Base-by-base conservation (phyloP, 2,797 vertebrate genomes). In the Mormyrus proboscirostris region DNA sequence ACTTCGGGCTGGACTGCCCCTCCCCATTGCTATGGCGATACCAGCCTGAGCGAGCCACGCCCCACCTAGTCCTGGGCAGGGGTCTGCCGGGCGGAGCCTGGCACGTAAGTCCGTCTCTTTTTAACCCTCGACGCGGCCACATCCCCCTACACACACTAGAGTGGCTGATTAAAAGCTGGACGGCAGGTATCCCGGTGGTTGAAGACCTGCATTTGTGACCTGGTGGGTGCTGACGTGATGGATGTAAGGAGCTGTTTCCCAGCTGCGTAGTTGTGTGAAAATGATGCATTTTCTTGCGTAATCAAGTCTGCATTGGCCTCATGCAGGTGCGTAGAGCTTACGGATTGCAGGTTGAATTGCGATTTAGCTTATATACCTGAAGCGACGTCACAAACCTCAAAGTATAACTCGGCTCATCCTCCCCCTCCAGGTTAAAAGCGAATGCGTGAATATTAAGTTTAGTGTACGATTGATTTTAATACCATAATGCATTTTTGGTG, bases 81-180 rank as follows among this genome's bases (percentile, higher is more conserved):
- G 96, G 96, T 0, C 95, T 94, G 0, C 96, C 96, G 0, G 96
- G 96, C 38, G 96, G 96, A 76, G 95, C 96, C 59, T 97, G 96
- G 96, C 96, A 97, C 92, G 96, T 97, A 93, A 14, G 96, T 38
- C 12, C 1, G 2, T 76, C 16, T 92, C 16, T 33, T 82, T 5
- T 49, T 33, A 22, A 59, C 19, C 6, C 16, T 4, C 4, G 16
- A 19, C 5, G 4, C 1, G 19, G 16, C 3, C 4, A 16, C 53
- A 6, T 2, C n/a, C 51, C 25, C 62, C 2, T 29, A 4, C 25
- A 33, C 10, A 33, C 22, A 38, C 73, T 69, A 33, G 65, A 65
- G 2, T 69, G 10, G 6, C 57, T 62, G 57, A 22, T 62, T 62
- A 62, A 62, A 62, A 5, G 1, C 62, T 33, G 10, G 4, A 14